These are phyloP conservation scores for Conus betulinus DNA, from an alignment of 1,140 invertebrate species.

Conservation along the genomic window DNA sequence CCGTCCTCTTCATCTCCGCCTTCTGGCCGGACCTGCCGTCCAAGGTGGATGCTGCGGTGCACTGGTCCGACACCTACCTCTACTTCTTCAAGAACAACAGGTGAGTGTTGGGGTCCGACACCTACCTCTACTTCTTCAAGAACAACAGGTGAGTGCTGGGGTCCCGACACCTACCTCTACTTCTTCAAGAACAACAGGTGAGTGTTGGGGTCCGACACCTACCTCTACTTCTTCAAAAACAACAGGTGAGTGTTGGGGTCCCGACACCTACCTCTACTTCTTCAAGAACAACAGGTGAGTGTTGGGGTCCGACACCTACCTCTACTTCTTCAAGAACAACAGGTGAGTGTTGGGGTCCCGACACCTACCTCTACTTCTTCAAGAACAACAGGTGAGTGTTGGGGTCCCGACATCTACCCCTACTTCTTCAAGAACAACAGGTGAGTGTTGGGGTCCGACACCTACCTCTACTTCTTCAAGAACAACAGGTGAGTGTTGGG, in stretches of 20 bases:
- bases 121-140: no score
- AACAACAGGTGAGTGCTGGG: no score
- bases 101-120: constrained; percentile 23
- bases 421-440: constrained; percentile 55
- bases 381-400: constrained; percentile 48
- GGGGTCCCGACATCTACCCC: constrained; percentile 46
- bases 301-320: no score
- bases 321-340: no score
- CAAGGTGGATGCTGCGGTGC: constrained; percentile 30
- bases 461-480: no score
- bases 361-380: no score
- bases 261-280: constrained; percentile 50
- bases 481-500: no score
- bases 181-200: neutral
- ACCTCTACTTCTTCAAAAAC: no score
- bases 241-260: constrained; percentile 24
- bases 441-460: constrained; percentile 2
- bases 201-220: neutral
- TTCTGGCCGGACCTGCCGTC: constrained; percentile 49
- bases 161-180: no score
- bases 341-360: no score
- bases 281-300: constrained; percentile 53
- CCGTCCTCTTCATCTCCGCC: constrained; percentile 38
- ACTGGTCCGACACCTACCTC: constrained; percentile 49
- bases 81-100: constrained; percentile 55